Conservation (phyloP, 1,140 invertebrate species). For the Papilio glaucus region DNA sequence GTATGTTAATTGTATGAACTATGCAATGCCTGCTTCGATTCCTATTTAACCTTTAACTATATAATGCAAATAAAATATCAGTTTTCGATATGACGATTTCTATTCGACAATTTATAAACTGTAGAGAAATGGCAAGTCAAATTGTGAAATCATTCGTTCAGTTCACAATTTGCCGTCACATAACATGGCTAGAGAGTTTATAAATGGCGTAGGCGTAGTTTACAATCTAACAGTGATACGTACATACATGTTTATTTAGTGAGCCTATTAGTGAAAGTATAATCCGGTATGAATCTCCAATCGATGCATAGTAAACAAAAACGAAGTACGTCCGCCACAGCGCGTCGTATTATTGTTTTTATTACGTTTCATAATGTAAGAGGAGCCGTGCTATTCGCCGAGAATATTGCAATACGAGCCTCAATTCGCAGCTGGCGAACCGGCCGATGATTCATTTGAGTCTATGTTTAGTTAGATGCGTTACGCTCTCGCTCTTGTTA, state of each 20-base stretch:
- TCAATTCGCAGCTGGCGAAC: constrained; percentile 71
- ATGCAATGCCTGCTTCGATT: too few species aligned
- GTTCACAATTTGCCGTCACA: too few species aligned
- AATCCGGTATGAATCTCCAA: constrained; percentile 14
- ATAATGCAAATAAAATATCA: too few species aligned
- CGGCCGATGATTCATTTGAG: constrained; percentile 69
- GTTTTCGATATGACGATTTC: too few species aligned
- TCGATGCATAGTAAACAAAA: constrained; percentile 31
- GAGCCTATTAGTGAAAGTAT: constrained; percentile 17
- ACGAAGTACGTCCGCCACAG: constrained; percentile 26
- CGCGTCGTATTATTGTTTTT: constrained; percentile 51
- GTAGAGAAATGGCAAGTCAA: too few species aligned
- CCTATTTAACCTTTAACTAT: too few species aligned
- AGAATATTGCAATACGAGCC: constrained; percentile 71
- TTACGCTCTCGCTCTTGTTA: constrained; percentile 42
- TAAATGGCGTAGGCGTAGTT: too few species aligned
- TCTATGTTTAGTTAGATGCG: constrained; percentile 48
- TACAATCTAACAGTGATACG: too few species aligned
- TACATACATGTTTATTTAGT: constrained; percentile 5
- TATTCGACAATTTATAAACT: too few species aligned
- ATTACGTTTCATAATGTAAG: constrained; percentile 67
- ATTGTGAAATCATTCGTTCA: too few species aligned
- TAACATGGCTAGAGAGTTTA: too few species aligned
- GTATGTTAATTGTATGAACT: too few species aligned
- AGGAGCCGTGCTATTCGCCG: constrained; percentile 59